phyloP scores from a whole-genome alignment of 2,888 invertebrate genomes.

The Glaucopsyche alexis region DNA sequence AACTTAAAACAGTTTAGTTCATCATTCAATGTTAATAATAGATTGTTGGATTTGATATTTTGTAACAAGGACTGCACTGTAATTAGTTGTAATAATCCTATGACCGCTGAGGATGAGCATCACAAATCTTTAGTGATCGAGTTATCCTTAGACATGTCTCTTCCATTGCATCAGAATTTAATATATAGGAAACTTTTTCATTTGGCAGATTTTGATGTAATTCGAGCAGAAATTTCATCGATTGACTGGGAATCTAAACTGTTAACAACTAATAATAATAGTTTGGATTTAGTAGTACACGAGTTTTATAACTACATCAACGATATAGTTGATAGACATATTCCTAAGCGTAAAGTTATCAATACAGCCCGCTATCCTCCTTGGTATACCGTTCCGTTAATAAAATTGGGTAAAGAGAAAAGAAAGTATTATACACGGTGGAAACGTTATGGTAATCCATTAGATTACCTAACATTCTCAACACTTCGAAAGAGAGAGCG shows the following conservation, averaged over 20 bases:
- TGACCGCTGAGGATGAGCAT: constrained; percentile 1
- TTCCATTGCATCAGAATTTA: background rate
- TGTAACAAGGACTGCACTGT: background rate
- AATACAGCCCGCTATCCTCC: constrained; percentile 15
- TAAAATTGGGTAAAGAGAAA: constrained; percentile 16
- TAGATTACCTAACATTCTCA: no score
- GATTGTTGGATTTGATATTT: background rate
- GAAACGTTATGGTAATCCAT: background rate
- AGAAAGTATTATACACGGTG: constrained; percentile 11
- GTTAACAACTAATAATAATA: background rate
- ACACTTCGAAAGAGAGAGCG: no score
- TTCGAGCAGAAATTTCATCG: background rate
- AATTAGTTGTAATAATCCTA: background rate
- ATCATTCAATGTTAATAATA: background rate
- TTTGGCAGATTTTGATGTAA: background rate
- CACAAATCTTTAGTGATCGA: background rate
- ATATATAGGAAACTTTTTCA: background rate
- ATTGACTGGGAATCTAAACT: background rate
- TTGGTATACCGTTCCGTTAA: constrained; percentile 3
- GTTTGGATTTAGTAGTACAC: background rate
- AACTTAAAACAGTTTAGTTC: constrained; percentile 10
- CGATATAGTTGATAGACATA: background rate
- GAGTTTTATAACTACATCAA: background rate
- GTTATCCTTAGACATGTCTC: background rate
- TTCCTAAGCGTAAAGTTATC: constrained; percentile 13